Evolutionary conservation across 2,113 vertebrate species (phyloP).

Genomic region (Catagonus wagneri): DNA sequence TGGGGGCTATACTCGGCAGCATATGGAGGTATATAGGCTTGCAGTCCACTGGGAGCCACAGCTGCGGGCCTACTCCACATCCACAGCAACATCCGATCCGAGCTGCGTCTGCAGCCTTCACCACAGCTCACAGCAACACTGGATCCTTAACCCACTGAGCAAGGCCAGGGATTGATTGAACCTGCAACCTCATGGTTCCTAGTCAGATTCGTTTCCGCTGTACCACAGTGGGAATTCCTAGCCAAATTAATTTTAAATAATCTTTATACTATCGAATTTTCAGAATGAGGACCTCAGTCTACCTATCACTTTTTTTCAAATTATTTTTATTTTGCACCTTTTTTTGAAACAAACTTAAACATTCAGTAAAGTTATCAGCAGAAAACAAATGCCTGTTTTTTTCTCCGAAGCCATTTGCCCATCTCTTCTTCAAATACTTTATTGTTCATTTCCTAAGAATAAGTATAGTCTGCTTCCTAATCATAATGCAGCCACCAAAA

Average conservation of each 20-base stretch:
- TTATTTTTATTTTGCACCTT: neutral
- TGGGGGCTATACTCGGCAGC: too few relatives aligned
- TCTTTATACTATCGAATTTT: neutral
- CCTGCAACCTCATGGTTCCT: too few relatives aligned
- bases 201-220: too few relatives aligned
- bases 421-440: neutral
- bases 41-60: too few relatives aligned
- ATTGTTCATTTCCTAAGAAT: neutral
- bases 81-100: too few relatives aligned
- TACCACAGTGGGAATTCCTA: neutral
- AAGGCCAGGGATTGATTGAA: too few relatives aligned
- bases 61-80: too few relatives aligned
- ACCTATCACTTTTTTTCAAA: conserved; percentile 24
- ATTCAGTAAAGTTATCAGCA: neutral
- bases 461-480: neutral
- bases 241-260: neutral
- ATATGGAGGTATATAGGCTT: too few relatives aligned
- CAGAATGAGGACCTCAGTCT: neutral
- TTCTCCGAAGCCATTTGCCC: neutral
- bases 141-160: too few relatives aligned
- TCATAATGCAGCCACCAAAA: neutral
- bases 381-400: neutral
- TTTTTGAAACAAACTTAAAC: conserved; percentile 48
- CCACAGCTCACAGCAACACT: too few relatives aligned
- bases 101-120: too few relatives aligned